These are phyloP conservation scores for Drosophila guanche DNA, from an alignment of 1,140 invertebrate species.

Conservation along the genomic window DNA sequence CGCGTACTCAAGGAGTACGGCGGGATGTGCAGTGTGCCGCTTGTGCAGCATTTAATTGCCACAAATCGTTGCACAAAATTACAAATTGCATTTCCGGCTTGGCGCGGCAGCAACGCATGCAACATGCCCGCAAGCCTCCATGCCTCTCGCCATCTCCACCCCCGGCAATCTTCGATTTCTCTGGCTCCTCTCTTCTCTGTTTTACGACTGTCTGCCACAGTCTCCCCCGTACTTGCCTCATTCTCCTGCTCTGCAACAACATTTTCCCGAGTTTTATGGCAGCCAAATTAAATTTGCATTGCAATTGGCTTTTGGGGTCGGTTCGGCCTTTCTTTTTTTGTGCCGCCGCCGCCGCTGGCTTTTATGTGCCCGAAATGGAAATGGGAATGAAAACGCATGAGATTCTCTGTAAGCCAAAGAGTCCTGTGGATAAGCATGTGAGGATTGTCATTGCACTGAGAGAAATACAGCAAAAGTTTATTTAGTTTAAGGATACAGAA, in stretches of 20 bases:
- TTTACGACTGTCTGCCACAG: slow-evolving; percentile 38
- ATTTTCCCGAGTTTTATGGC: slow-evolving; percentile 48
- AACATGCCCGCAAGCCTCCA: slow-evolving; percentile 5
- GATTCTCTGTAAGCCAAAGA: slow-evolving; percentile 30
- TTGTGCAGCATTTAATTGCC: slow-evolving; percentile 70
- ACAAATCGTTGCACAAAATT: slow-evolving; percentile 75
- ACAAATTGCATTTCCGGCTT: slow-evolving; percentile 80
- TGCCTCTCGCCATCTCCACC: not conserved
- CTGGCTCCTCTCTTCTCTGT: slow-evolving; percentile 8
- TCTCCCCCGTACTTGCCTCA: not conserved
- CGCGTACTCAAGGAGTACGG: slow-evolving; percentile 33
- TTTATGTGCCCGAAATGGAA: slow-evolving; percentile 51
- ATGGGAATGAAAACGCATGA: slow-evolving; percentile 62
- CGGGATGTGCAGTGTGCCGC: slow-evolving; percentile 10
- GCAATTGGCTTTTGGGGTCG: slow-evolving; percentile 53
- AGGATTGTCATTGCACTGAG: not conserved
- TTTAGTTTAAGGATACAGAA: not conserved
- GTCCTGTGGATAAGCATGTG: slow-evolving; percentile 32
- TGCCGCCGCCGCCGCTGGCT: slow-evolving; percentile 26
- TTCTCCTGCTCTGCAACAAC: not conserved
- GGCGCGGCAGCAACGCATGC: slow-evolving; percentile 57
- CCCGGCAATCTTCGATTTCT: slow-evolving; percentile 21
- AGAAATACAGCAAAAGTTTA: not conserved
- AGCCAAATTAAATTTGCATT: slow-evolving; percentile 79
- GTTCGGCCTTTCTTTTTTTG: slow-evolving; percentile 39